Conservation (phyloP, 2,888 invertebrate genomes). For the Beris chalybata region DNA sequence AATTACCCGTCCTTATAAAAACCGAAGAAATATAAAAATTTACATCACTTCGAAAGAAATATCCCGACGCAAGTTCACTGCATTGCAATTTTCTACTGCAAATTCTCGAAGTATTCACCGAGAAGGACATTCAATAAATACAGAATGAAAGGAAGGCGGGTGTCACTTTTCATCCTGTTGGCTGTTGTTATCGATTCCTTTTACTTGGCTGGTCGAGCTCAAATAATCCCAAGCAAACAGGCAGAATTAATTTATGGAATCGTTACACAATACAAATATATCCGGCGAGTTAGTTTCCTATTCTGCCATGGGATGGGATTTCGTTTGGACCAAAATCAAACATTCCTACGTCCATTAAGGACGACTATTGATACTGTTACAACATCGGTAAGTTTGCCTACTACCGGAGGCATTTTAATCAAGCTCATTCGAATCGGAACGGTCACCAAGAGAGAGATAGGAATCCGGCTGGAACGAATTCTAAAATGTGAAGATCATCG, state of each 20-base stretch:
- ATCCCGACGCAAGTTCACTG: too few species aligned
- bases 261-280: conserved; percentile 48
- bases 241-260: conserved; percentile 49
- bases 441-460: conserved; percentile 38
- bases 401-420: conserved; percentile 44
- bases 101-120: too few species aligned
- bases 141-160: too few species aligned
- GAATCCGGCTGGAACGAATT: conserved; percentile 38
- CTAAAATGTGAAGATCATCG: conserved; percentile 47
- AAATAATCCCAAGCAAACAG: background rate
- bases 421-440: conserved; percentile 48
- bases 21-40: too few species aligned
- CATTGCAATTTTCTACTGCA: too few species aligned
- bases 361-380: conserved; percentile 29
- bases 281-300: conserved; percentile 51
- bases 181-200: too few species aligned
- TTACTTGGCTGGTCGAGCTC: too few species aligned
- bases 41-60: too few species aligned
- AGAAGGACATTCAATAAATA: too few species aligned
- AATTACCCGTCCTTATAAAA: too few species aligned
- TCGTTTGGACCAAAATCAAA: conserved; percentile 16
- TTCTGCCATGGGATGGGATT: conserved; percentile 36
- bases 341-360: conserved; percentile 21
- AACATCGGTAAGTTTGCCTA: conserved; percentile 33
- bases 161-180: too few species aligned